Evolutionary conservation across 2,797 vertebrate genomes (phyloP).

Genomic region (Fistularia tabacaria): DNA sequence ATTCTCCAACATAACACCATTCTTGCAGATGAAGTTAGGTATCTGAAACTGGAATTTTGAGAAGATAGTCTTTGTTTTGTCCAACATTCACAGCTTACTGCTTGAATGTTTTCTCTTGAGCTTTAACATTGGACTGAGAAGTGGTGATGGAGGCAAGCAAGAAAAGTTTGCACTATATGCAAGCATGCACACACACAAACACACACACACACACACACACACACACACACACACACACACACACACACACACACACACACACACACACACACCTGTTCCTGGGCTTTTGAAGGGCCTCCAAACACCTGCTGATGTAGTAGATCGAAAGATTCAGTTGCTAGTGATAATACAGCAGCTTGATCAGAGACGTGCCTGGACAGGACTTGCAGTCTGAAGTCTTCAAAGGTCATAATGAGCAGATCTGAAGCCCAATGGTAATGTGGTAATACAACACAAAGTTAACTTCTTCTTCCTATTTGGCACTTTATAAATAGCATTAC

Average conservation of each 20-base stretch:
- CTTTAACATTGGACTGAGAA: conserved; percentile 25
- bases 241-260: conserved; percentile 11
- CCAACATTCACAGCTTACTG: too few species aligned
- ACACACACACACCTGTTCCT: conserved; percentile 33
- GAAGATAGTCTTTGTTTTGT: too few species aligned
- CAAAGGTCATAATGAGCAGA: conserved; percentile 40
- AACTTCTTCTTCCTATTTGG: conserved; percentile 7
- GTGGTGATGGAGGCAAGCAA: conserved; percentile 20
- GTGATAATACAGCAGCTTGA: conserved; percentile 52
- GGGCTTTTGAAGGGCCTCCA: conserved; percentile 59
- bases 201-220: conserved; percentile 12
- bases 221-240: conserved; percentile 1
- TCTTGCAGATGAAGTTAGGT: too few species aligned
- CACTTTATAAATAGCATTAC: background rate
- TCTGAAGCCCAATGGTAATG: conserved; percentile 11
- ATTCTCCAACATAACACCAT: too few species aligned
- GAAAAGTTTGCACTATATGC: conserved; percentile 26
- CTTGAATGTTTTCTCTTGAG: conserved; percentile 5
- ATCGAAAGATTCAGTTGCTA: conserved; percentile 7
- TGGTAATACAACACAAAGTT: conserved; percentile 4
- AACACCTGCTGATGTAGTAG: conserved; percentile 55
- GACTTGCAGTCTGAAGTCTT: conserved; percentile 38
- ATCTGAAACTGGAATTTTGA: too few species aligned
- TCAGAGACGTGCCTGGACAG: conserved; percentile 32
- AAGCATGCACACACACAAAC: too few species aligned